Percentiles rank a stretch among this genome's conserved stretches.
These are phyloP conservation scores for Argyra leucocephala DNA, from an alignment of 2,888 invertebrate species.

Conservation along the genomic window DNA sequence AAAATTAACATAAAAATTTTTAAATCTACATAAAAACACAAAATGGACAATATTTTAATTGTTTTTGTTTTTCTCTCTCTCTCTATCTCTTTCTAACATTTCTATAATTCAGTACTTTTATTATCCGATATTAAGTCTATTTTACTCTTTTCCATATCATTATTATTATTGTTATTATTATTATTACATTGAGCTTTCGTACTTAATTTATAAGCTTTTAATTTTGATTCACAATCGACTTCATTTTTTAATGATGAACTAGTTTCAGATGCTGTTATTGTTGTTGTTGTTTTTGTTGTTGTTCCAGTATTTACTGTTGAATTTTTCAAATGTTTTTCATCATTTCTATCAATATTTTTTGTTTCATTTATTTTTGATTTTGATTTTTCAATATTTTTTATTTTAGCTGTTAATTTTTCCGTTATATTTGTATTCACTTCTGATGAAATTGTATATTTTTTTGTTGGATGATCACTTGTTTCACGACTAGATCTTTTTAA, in stretches of 20 bases:
- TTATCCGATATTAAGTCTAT: neutral
- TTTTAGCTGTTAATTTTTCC: slow-evolving; percentile 8
- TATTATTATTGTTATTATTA: neutral
- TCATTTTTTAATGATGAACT: neutral
- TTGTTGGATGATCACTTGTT: slow-evolving; percentile 7
- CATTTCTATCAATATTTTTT: neutral
- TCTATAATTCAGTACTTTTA: slow-evolving; percentile 9
- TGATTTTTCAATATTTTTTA: neutral
- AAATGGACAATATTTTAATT: neutral
- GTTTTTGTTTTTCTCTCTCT: too few relatives aligned
- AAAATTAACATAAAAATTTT: neutral
- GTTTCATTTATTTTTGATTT: neutral
- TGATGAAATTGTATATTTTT: slow-evolving; percentile 4
- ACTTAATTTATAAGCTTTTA: slow-evolving; percentile 9
- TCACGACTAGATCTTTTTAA: slow-evolving; percentile 2
- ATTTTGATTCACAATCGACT: slow-evolving; percentile 10
- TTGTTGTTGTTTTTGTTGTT: neutral
- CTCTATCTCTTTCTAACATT: neutral
- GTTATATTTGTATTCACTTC: slow-evolving; percentile 2
- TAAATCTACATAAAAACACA: neutral
- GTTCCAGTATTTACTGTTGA: neutral
- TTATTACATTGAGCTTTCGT: slow-evolving; percentile 4
- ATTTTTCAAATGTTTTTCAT: slow-evolving; percentile 2
- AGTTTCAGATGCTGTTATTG: neutral
- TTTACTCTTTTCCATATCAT: neutral